Evolutionary conservation across 2,888 invertebrate genomes (phyloP), one percentile per base, ranked within the genome.

Genomic region (Amphipyra tragopoginis): DNA sequence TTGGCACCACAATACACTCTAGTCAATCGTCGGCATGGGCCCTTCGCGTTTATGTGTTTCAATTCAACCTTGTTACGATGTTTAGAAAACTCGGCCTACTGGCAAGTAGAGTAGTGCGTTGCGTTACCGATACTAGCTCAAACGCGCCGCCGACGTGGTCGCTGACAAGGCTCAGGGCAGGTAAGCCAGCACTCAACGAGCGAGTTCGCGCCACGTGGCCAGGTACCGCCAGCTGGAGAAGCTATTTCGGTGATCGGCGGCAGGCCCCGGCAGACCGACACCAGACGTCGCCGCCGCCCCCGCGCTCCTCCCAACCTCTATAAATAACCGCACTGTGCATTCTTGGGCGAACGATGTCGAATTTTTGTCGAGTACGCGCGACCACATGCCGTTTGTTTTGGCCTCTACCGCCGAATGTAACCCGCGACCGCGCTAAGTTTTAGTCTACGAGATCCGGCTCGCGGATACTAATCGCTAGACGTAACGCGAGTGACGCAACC

Each of bases 181-280:
- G 87, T 86, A 84, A 77, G 80, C 81, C 82, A 82, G 82, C 80
- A 79, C 65, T 80, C 74, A 76, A 77, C 82, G 83, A 81, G 77
- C 76, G 85, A 81, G 82, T 82, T 75, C 75, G 77, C 76, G 86
- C 93, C 93, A 94, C 94, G 94, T 94, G 94, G 89, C 86, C 92
- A 92, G 93, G 93, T 93, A 93, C 86, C 82, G 90, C 91, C 93
- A 93, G 92, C 94, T 94, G 94, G 94, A 94, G 89, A 90, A 91
- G 93, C 87, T 94, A 94, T 94, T 94, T 94, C 87, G 86, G 94
- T 93, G 95, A 94, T 92, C 94, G 95, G 94, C 93, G 92, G 95
- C 95, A 95, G 95, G 94, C 95, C 95, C 95, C 93, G 95, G 95
- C 94, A 95, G 95, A 95, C 93, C 95, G 95, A 94, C 93, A 93